Conservation (phyloP, 1,140 invertebrate species). For the Anastrepha ludens region DNA sequence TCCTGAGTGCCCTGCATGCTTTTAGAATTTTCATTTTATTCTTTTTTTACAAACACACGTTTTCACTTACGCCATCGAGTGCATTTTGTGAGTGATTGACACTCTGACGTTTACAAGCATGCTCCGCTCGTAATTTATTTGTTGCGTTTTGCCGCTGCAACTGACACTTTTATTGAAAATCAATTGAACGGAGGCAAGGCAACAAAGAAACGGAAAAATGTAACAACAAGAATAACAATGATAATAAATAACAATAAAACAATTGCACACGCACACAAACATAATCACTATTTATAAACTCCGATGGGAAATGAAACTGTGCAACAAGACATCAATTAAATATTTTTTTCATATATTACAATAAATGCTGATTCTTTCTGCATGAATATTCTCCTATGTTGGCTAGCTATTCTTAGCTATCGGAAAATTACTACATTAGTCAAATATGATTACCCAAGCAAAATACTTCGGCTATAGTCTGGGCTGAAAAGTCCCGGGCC, state of each 20-base stretch:
- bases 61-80: background rate
- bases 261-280: too few species aligned
- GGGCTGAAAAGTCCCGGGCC: too few species aligned
- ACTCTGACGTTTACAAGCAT: background rate
- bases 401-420: too few species aligned
- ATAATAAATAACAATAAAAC: background rate
- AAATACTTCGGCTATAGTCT: too few species aligned
- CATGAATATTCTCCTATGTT: too few species aligned
- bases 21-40: background rate
- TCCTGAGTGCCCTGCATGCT: background rate
- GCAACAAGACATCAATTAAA: too few species aligned
- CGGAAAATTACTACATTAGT: too few species aligned
- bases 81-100: conserved; percentile 1
- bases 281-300: too few species aligned
- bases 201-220: background rate
- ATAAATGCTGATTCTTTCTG: too few species aligned
- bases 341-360: too few species aligned
- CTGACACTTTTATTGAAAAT: conserved; percentile 42
- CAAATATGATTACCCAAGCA: too few species aligned
- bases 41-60: background rate
- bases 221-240: background rate
- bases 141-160: background rate
- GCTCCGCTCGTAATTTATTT: background rate
- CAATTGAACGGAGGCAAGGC: background rate
- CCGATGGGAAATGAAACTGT: too few species aligned